phyloP scores from a whole-genome alignment of 2,113 vertebrate species.

The Rhynchopsitta pachyrhyncha region DNA sequence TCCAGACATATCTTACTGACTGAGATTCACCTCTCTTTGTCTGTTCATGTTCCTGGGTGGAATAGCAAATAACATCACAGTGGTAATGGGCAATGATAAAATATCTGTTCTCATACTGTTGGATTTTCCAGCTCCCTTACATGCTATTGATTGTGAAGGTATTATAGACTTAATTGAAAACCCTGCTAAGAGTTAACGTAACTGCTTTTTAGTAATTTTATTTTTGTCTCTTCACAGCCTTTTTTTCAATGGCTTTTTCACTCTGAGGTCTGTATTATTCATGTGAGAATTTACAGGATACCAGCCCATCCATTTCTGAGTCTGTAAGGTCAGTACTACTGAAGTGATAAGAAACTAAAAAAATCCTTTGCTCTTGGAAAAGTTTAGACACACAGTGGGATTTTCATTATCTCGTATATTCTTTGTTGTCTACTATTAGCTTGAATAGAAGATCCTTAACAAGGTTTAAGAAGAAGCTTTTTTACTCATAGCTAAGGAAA shows the following conservation, averaged over 20 bases:
- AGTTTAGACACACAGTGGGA: neutral
- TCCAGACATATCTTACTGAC: neutral
- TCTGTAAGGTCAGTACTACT: neutral
- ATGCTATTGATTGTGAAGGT: neutral
- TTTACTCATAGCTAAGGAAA: neutral
- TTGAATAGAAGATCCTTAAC: neutral
- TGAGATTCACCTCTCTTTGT: neutral
- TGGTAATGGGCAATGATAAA: neutral
- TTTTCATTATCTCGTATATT: neutral
- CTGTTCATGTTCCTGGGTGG: neutral
- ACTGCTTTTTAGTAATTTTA: neutral
- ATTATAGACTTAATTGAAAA: neutral
- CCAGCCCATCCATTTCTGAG: neutral
- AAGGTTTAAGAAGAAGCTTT: neutral
- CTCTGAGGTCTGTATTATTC: neutral
- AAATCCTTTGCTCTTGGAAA: neutral
- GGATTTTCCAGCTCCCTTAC: neutral
- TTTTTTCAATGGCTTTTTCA: neutral
- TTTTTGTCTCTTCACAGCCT: neutral
- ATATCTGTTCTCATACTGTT: neutral
- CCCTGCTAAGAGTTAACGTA: neutral
- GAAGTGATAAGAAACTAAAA: neutral
- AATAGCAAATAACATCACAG: neutral
- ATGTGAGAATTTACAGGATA: neutral
- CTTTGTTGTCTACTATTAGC: neutral